Evolutionary conservation across 2,113 vertebrate species (phyloP), one percentile per base, ranked within the genome.

Genomic region (Aplodontia rufa): DNA sequence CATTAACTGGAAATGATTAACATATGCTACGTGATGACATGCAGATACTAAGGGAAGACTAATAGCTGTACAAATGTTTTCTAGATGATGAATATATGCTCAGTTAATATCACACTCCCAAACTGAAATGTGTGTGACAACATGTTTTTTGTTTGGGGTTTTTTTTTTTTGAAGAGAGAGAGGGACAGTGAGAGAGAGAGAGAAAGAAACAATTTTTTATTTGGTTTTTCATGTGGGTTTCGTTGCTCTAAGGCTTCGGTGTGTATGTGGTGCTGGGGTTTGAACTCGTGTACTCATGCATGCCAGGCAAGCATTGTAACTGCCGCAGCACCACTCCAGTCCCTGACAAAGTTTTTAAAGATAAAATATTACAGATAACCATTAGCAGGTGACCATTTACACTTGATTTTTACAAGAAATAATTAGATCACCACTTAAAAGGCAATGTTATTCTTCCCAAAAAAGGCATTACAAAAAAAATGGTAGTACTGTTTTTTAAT

Each of bases 101-200:
- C 19, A 45, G 35, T 69, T 92, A 71, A 89, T 87, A n/a, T n/a
- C n/a, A n/a, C n/a, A n/a, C n/a, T n/a, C n/a, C n/a, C n/a, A n/a
- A n/a, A n/a, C n/a, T n/a, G n/a, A n/a, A n/a, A n/a, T n/a, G n/a
- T 71, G 37, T 72, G 32, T 87, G 42, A 86, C 82, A 94, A 93
- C 19, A 85, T 9, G 53, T 62, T 92, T 95, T 79, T 30, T 8
- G 45, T 69, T 92, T 95, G n/a, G n/a, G n/a, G n/a, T n/a, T n/a
- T n/a, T n/a, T n/a, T n/a, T n/a, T n/a, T n/a, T n/a, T n/a, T n/a
- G n/a, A n/a, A n/a, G n/a, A n/a, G n/a, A n/a, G n/a, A n/a, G n/a
- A n/a, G n/a, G n/a, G n/a, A n/a, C n/a, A n/a, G n/a, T n/a, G n/a
- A n/a, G n/a, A n/a, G n/a, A n/a, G n/a, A n/a, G n/a, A n/a, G n/a